Evolutionary conservation across 2,113 vertebrate species (phyloP), one percentile per base, ranked within the genome.

Genomic region (Rhinolophus sinicus): DNA sequence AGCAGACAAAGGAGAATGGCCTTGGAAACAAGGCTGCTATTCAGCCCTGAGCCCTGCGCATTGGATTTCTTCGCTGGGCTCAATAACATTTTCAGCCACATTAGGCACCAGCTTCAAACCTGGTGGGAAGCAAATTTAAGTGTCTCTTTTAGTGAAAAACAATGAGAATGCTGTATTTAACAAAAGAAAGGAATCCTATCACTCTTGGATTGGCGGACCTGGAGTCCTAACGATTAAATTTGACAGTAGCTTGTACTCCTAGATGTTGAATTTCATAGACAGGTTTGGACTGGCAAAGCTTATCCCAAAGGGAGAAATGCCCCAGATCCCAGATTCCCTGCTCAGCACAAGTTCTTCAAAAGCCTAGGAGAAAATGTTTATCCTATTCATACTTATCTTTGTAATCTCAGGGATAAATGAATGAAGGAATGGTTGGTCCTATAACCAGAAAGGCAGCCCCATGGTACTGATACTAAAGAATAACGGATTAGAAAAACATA

Each of bases 91-190:
- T 97, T 97, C 94, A 97, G 96, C 86, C 96, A 97, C 97, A 83
- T 97, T 96, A 97, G 93, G 91, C 96, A 96, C 94, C 93, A 75
- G 95, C 67, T 94, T 92, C 93, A 76, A 65, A 97, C 93, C 95
- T 75, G 91, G 96, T 96, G 97, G 96, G 96, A 97, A 92, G 96
- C 96, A 97, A 91, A 97, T 95, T 93, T 95, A 97, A 97, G 95
- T 94, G 97, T 97, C 91, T 93, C 84, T 96, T 96, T 96, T 85
- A 93, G 73, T 62, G 58, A 38, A 81, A 94, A 95, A 97, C 96
- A 97, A 96, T 86, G 70, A 73, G 85, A 95, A 97, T 30, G 88
- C 92, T 96, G 69, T 97, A 94, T 82, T 88, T 96, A 92, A 95
- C 95, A 86, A 94, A 97, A 94, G 96, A 93, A 81, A 91, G 93